Evolutionary conservation across 2,888 invertebrate genomes (phyloP), one percentile per base, ranked within the genome.

Genomic region (Dryococelus australis): DNA sequence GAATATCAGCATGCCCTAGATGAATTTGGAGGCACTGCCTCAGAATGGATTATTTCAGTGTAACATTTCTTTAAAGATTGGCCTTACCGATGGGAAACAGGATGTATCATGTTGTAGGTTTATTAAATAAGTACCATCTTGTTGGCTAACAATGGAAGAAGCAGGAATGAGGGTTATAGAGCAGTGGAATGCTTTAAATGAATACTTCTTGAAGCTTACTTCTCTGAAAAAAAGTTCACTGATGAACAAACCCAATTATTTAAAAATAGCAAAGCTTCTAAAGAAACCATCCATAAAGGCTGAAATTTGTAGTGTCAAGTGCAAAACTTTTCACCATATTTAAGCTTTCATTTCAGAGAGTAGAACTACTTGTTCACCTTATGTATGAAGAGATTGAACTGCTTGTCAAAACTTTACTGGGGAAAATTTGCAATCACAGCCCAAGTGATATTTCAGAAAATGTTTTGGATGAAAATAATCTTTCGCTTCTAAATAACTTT

Each of bases 61-160:
- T 65, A 65, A 8, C 65, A 65, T 65, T 65, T 65, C 65, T 65
- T 65, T 65, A 65, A 65, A 65, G 65, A 65, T 65, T 65, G 65
- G 65, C 65, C 65, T 20, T 65, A 8, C 65, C 65, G 65, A 65
- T 65, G 65, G 65, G 65, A 35, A 35, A 20, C 65, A 24, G 16
- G 24, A 65, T 65, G 24, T 65, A 65, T 24, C 65, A 8, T 65
- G 65, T 65, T 24, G 16, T 20, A 65, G 65, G 65, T 65, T 65
- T 8, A 65, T 65, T 65, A 65, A 65, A 65, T 6, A 65, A 12
- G 65, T 65, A 65, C 65, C 65, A 16, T 65, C 65, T 65, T 24
- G 65, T 65, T 65, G 65, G 65, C 65, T 65, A 24, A 65, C 65
- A 10, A 65, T 65, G 65, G 65, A 65, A 65, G 6, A 65, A 65